phyloP scores from a whole-genome alignment of 1,140 invertebrate genomes.

The Varroa destructor region DNA sequence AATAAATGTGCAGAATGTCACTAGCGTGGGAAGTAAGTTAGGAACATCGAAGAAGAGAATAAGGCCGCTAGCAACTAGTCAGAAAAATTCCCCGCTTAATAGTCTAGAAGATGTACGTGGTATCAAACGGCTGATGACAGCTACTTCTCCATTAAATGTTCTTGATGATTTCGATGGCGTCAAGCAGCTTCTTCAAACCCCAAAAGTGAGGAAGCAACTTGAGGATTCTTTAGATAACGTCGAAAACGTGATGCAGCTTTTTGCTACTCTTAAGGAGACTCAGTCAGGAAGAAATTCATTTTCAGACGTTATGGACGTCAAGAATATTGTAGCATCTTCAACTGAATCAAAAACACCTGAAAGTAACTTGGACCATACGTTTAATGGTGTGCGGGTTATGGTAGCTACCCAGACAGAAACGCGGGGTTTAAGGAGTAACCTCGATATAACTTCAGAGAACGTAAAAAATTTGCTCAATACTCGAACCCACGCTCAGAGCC shows the following conservation, averaged over 20 bases:
- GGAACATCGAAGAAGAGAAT: no score
- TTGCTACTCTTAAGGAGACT: neutral
- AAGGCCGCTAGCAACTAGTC: no score
- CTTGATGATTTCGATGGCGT: constrained; percentile 16
- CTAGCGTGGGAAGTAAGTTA: no score
- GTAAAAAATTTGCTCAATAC: constrained; percentile 9
- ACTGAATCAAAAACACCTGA: constrained; percentile 6
- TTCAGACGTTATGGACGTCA: neutral
- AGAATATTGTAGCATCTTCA: neutral
- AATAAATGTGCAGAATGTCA: no score
- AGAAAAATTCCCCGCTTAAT: no score
- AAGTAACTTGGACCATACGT: constrained; percentile 14
- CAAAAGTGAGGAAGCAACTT: neutral
- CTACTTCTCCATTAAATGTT: neutral
- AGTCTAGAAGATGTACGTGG: no score
- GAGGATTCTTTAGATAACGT: constrained; percentile 6
- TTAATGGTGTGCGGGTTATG: neutral
- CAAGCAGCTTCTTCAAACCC: constrained; percentile 1
- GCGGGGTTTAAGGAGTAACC: neutral
- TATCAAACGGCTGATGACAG: neutral
- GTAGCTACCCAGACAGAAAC: neutral
- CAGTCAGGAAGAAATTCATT: neutral
- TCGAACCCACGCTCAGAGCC: neutral
- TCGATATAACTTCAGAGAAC: neutral
- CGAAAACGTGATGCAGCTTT: neutral